phyloP scores from a whole-genome alignment of 92 coral and sea anemone genomes.

The Virgularia gustaviana region DNA sequence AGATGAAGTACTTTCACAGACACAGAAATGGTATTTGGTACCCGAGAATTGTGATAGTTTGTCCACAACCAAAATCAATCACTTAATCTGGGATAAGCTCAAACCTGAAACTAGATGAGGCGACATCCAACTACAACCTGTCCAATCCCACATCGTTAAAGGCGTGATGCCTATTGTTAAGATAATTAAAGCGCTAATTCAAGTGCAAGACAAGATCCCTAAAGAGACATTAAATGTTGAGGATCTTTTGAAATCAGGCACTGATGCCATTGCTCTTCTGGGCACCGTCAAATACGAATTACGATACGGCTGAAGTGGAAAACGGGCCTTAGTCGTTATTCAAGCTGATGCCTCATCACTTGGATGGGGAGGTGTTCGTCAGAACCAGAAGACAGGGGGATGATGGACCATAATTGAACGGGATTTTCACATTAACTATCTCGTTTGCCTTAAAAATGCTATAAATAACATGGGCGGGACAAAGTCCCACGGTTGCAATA shows the following conservation, averaged over 20 bases:
- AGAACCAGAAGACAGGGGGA: not conserved
- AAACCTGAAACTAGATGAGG: conserved; percentile 38
- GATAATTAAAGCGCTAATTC: conserved; percentile 37
- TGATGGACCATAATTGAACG: not conserved
- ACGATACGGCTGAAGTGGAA: conserved; percentile 45
- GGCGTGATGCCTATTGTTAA: conserved; percentile 46
- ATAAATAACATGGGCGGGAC: conserved; percentile 60
- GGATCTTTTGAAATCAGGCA: conserved; percentile 34
- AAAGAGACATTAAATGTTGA: conserved; percentile 41
- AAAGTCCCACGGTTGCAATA: conserved; percentile 42
- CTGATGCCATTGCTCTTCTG: conserved; percentile 48
- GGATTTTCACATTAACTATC: conserved; percentile 2
- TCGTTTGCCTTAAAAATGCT: conserved; percentile 18
- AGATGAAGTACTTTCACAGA: conserved; percentile 43
- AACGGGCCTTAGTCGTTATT: conserved; percentile 19
- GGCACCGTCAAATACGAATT: conserved; percentile 57
- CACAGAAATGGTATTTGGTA: conserved; percentile 36
- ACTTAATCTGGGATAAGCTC: conserved; percentile 54
- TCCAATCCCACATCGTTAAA: conserved; percentile 53
- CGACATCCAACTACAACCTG: conserved; percentile 46
- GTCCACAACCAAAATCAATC: conserved; percentile 43
- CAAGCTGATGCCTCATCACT: not conserved
- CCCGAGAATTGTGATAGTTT: conserved; percentile 54
- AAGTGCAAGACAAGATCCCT: conserved; percentile 44
- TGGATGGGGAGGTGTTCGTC: not conserved